Evolutionary conservation across 2,797 vertebrate species (phyloP).

Genomic region (Cuniculus paca): DNA sequence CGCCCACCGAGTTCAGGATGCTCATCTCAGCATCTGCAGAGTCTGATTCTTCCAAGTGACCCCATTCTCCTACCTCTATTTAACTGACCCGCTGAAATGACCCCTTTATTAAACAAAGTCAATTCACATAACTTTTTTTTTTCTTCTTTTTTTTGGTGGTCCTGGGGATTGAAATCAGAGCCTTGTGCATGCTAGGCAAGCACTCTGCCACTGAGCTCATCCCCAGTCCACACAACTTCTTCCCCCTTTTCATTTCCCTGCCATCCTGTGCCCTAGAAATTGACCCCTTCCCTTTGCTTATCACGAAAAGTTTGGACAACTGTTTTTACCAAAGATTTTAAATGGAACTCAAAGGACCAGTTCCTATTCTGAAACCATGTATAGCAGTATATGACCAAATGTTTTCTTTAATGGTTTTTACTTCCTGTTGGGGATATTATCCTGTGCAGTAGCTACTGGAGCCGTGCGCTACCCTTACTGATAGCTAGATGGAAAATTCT

Average conservation of each 20-base stretch:
- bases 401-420: background rate
- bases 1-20: too few relatives aligned
- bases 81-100: background rate
- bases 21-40: background rate
- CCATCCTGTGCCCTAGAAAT: background rate
- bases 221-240: background rate
- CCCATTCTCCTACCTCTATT: background rate
- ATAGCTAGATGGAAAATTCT: background rate
- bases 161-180: background rate
- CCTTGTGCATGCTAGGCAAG: too few relatives aligned
- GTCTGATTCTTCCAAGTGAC: background rate
- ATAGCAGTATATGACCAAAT: background rate
- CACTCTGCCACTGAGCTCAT: background rate
- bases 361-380: background rate
- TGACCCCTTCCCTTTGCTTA: background rate
- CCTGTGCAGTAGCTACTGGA: background rate
- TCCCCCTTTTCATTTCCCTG: background rate
- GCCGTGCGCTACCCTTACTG: background rate
- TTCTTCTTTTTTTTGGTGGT: background rate
- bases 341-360: background rate
- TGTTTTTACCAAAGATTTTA: background rate
- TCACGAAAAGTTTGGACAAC: background rate
- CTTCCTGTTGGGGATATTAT: background rate
- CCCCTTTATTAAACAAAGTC: background rate
- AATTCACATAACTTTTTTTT: background rate